These are phyloP conservation scores for Heliangelus exortis DNA, from an alignment of 2,797 vertebrate species.

Conservation along the genomic window DNA sequence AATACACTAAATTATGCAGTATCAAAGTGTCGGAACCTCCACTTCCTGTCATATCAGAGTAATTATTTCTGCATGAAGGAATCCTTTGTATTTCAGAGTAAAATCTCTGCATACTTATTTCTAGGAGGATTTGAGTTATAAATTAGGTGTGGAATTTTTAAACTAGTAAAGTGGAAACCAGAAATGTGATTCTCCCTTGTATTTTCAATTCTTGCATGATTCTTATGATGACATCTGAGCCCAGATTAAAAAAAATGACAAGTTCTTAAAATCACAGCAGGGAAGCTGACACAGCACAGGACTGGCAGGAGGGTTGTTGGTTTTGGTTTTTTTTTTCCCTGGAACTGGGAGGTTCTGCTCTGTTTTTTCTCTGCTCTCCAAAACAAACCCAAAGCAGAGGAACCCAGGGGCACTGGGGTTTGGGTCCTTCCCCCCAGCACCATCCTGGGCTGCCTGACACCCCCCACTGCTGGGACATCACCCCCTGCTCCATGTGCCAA, in stretches of 20 bases:
- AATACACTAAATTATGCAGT: background rate
- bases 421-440: no score
- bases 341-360: background rate
- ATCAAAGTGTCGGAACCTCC: background rate
- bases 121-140: background rate
- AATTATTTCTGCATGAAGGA: constrained; percentile 5
- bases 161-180: background rate
- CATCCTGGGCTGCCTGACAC: background rate
- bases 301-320: background rate
- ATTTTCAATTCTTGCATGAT: no score
- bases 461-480: background rate
- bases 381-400: background rate
- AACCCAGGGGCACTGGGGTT: background rate
- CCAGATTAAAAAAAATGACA: rapidly evolving
- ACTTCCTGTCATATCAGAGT: rapidly evolving
- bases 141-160: background rate
- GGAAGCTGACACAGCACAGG: rapidly evolving
- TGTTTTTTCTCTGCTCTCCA: background rate
- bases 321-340: no score
- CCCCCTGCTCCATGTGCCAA: rapidly evolving
- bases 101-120: background rate
- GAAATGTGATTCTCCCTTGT: background rate
- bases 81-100: background rate
- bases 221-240: background rate
- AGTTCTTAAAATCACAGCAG: background rate